phyloP scores from a whole-genome alignment of 2,888 invertebrate species.

The Lithophane leautieri region DNA sequence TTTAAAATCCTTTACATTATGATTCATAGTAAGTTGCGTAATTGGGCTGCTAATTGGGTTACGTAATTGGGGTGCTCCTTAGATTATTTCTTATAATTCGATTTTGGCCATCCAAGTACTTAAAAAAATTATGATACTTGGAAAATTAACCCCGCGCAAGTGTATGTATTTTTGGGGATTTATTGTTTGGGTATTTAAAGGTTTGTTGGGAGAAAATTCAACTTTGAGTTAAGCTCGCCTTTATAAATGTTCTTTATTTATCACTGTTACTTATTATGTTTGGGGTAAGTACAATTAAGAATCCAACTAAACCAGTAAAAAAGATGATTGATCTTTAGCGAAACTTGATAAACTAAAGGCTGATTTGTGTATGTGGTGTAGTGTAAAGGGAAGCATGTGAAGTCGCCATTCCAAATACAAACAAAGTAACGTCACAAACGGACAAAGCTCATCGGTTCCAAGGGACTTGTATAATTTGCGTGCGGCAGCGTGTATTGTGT shows the following conservation, averaged over 20 bases:
- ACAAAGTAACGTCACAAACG: conserved; percentile 67
- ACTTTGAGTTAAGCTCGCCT: not conserved
- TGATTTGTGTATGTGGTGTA: conserved; percentile 9
- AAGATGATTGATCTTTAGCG: not conserved
- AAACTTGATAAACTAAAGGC: not conserved
- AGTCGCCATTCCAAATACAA: conserved; percentile 22
- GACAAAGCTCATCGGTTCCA: conserved; percentile 65
- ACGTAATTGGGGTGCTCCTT: too few species aligned
- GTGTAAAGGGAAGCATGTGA: not conserved
- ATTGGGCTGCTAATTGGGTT: too few species aligned
- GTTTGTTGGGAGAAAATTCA: not conserved
- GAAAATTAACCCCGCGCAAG: not conserved
- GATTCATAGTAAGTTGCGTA: too few species aligned
- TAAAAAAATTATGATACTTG: too few species aligned
- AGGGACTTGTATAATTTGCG: conserved; percentile 59
- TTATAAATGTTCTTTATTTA: not conserved
- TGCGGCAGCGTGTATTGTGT: conserved; percentile 71
- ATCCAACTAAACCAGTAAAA: not conserved
- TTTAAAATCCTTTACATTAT: too few species aligned
- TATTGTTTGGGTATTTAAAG: not conserved
- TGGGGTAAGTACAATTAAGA: not conserved
- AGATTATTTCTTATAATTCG: not conserved
- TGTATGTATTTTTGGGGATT: not conserved
- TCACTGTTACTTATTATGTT: not conserved
- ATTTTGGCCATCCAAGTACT: not conserved